Evolutionary conservation across 2,888 invertebrate species (phyloP), one percentile per base, ranked within the genome.

Genomic region (Nysson spinosus): DNA sequence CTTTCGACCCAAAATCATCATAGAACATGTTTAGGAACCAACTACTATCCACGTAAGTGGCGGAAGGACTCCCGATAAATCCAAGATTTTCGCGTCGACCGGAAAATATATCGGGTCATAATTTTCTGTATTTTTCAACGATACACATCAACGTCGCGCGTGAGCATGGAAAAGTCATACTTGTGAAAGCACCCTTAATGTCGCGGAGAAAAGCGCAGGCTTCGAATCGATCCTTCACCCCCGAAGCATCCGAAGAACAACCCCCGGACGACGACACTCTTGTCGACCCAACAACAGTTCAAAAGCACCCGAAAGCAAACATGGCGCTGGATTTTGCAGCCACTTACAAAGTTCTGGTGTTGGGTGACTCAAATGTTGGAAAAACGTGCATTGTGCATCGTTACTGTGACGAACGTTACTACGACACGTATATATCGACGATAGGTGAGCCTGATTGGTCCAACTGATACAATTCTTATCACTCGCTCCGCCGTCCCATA

Each of bases 381-480:
- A 96, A 96, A 90, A 95, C 95, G 63, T 96, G 95, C 88, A 94
- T 96, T 79, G 95, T 95, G 80, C 95, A 95, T 87, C 91, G 95
- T 88, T 96, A 95, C 84, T 95, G 95, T 87, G 95, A 95, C 87
- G 95, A 96, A 88, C 91, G 94, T 81, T 96, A 95, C 88, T 95
- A 95, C 88, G 95, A 96, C 87, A 95, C 95, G 75, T 95, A 95
- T 88, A 95, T 95, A 89, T 95, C 95, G 42, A 95, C 95, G 72
- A 95, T 96, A 89, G 95, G 95, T 95, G 88, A 92, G 92, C 30
- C 39, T 5, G 32, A n/a, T 50, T 30, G 26, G 22, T 14, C n/a
- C n/a, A n/a, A n/a, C n/a, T n/a, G n/a, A n/a, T n/a, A n/a, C n/a
- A n/a, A n/a, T n/a, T n/a, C n/a, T 51, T 28, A 37, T 30, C 39